phyloP scores from a whole-genome alignment of 2,797 vertebrate genomes.

The Zenarchopterus dispar region DNA sequence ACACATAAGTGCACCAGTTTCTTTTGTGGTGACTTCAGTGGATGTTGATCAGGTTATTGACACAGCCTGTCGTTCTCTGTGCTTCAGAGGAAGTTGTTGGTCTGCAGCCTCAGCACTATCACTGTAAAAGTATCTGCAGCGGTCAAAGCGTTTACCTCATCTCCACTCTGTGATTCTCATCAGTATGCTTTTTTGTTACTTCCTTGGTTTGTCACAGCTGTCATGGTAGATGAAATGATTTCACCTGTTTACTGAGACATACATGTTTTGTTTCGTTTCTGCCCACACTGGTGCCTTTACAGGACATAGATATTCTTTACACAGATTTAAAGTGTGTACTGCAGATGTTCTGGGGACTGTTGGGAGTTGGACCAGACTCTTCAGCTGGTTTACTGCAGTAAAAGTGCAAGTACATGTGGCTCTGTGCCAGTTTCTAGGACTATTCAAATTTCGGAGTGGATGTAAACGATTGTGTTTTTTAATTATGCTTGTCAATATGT shows the following conservation, averaged over 20 bases:
- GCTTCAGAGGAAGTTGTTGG: conserved; percentile 27
- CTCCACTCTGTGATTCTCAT: neutral
- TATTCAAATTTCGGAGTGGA: conserved; percentile 4
- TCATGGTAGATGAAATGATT: conserved; percentile 1
- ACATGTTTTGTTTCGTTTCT: neutral
- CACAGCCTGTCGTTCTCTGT: neutral
- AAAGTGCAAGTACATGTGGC: conserved; percentile 14
- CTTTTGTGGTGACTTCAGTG: neutral
- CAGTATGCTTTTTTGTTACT: too few relatives aligned
- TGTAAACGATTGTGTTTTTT: neutral
- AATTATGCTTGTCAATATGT: neutral
- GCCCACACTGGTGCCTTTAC: conserved; percentile 5
- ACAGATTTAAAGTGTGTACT: conserved; percentile 39
- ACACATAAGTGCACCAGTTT: conserved; percentile 7
- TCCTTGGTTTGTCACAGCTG: too few relatives aligned
- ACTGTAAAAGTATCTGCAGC: conserved; percentile 50
- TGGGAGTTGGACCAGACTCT: conserved; percentile 31
- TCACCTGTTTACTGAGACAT: neutral
- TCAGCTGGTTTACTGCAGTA: conserved; percentile 63
- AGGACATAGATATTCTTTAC: conserved; percentile 21
- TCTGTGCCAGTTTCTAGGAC: conserved; percentile 24
- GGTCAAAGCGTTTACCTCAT: conserved; percentile 23
- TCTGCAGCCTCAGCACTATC: conserved; percentile 61
- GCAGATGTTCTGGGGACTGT: conserved; percentile 56
- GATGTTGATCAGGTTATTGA: too few relatives aligned